Conservation (phyloP, 2,113 vertebrate genomes). For the Electrona antarctica region DNA sequence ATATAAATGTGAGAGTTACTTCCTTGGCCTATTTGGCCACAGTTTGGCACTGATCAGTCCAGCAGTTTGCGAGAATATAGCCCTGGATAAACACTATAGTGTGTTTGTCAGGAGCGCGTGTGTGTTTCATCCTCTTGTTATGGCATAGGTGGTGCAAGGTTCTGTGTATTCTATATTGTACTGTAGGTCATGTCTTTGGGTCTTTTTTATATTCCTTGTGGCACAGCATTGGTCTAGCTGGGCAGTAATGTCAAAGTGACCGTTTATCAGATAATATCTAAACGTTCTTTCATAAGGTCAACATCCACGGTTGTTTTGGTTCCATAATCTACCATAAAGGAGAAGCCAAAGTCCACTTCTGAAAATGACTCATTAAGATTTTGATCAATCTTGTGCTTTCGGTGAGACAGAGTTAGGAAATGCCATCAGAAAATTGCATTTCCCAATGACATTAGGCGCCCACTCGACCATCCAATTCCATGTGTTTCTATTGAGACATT, state of each 20-base stretch:
- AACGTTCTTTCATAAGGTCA: conserved; percentile 77
- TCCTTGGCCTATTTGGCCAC: too few relatives aligned
- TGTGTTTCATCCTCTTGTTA: background rate
- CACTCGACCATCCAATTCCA: conserved; percentile 96
- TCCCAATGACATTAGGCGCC: conserved; percentile 94
- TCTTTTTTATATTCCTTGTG: conserved; percentile 23
- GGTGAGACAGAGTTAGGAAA: conserved; percentile 93
- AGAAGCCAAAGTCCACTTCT: conserved; percentile 81
- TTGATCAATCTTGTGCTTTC: conserved; percentile 92
- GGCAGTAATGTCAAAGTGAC: conserved; percentile 36
- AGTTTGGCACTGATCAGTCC: background rate
- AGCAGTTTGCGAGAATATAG: background rate
- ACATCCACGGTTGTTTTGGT: conserved; percentile 69
- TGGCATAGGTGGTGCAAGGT: too few relatives aligned
- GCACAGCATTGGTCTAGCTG: conserved; percentile 8
- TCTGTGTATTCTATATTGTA: background rate
- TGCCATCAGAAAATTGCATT: conserved; percentile 98
- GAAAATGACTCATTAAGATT: conserved; percentile 97
- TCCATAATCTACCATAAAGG: conserved; percentile 78
- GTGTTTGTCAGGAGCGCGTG: background rate
- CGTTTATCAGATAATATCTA: conserved; percentile 61
- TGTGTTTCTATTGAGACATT: conserved; percentile 98
- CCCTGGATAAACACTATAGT: background rate
- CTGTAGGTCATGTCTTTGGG: background rate
- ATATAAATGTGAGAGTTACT: too few relatives aligned